Conservation (phyloP, 64 coral and sea anemone genomes). For the Stichodactyla mertensii region DNA sequence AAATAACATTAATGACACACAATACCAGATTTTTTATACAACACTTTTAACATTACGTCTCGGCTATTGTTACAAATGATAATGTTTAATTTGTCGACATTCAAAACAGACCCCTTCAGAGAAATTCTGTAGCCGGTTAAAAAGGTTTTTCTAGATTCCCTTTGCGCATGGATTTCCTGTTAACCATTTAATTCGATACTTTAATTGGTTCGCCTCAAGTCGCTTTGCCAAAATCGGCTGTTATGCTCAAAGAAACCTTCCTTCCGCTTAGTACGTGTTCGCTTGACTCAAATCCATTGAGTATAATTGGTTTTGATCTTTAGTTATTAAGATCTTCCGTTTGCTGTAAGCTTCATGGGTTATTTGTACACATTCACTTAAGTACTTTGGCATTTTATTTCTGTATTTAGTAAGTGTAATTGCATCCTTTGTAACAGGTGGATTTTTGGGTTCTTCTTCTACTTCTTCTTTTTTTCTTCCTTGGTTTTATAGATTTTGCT, state of each 20-base stretch:
- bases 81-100: too few relatives aligned
- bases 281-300: background rate
- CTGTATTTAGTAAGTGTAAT: background rate
- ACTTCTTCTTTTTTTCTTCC: background rate
- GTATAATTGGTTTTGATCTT: background rate
- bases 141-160: background rate
- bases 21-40: background rate
- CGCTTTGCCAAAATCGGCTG: background rate
- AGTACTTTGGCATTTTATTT: background rate
- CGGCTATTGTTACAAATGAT: background rate
- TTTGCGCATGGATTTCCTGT: background rate
- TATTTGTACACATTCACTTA: background rate
- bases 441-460: background rate
- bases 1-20: background rate
- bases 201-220: background rate
- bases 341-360: background rate
- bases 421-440: background rate
- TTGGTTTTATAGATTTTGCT: background rate
- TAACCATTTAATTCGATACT: background rate
- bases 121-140: background rate
- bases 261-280: background rate
- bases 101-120: background rate
- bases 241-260: background rate
- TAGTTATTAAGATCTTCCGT: background rate
- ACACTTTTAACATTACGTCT: background rate